Base-by-base conservation (phyloP, 2,797 vertebrate species). In the Pelodytes ibericus region DNA sequence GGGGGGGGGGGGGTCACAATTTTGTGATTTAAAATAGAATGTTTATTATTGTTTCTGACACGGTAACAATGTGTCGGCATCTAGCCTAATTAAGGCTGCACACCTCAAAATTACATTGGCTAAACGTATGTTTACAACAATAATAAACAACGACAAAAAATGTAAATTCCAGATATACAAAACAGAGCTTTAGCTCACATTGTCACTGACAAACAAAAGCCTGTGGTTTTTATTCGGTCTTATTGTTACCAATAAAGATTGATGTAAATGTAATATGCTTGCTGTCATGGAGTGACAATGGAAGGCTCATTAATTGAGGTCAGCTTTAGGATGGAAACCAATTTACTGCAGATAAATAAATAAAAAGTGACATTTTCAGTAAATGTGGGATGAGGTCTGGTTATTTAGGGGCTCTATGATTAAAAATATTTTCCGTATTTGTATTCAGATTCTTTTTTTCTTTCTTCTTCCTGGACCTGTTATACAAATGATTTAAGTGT, bases 181-280 rank as follows among this genome's bases (percentile, higher is more conserved):
- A 67, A 29, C 20, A 26, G 11, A 49, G 31, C n/a, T 72, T 78
- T 51, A 26, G 41, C 62, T 22, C 7, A 29, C 29, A 18, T 26
- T 36, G 66, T 53, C 33, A 6, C 15, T 25, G 39, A 30, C 61
- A 72, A 76, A 72, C 53, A 66, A 29, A 67, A 78, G 15, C 29
- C 56, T 22, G 20, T 44, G 5, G 24, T 31, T 51, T 66, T 29
- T 36, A 44, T 64, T 64, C 41, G 26, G 26, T 58, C 62, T 71
- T 16, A 78, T 67, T 67, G 69, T 72, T 78, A 70, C 62, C 75
- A 67, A 78, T 78, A 78, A 51, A 78, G 75, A 78, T 78, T 78
- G 75, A 78, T 78, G 75, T 31, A 78, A 78, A 72, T 77, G 75
- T 72, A 77, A 77, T 78, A 72, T 65, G 30, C 49, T 78, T 78